phyloP scores from a whole-genome alignment of 2,113 vertebrate species.

The Electrona antarctica region DNA sequence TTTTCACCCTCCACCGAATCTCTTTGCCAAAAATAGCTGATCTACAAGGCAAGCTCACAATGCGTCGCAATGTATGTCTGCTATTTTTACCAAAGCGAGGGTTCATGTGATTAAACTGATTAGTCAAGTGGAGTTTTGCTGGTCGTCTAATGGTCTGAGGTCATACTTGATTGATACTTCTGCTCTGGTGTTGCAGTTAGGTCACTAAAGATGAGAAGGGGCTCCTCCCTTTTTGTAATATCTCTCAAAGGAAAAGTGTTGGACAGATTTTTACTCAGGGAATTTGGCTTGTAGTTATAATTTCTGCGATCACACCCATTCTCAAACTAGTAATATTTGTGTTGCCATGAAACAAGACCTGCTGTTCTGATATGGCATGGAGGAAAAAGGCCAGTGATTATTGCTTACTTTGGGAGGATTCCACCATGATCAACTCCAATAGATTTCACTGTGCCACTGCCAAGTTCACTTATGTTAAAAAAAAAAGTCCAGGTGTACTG shows the following conservation, averaged over 20 bases:
- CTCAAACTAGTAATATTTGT: conserved; percentile 31
- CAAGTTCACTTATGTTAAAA: conserved; percentile 13
- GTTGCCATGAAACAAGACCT: conserved; percentile 1
- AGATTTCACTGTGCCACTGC: conserved; percentile 5
- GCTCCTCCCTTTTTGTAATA: conserved; percentile 36
- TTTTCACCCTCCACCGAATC: too few species aligned
- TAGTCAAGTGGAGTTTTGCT: conserved; percentile 7
- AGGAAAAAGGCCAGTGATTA: background rate
- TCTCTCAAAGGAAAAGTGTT: conserved; percentile 17
- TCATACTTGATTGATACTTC: too few species aligned
- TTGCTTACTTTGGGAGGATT: conserved; percentile 2
- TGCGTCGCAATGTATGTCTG: too few species aligned
- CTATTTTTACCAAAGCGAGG: background rate
- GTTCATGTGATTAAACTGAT: background rate
- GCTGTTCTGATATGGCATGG: background rate
- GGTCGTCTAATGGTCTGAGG: conserved; percentile 6
- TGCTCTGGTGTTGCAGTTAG: conserved; percentile 47
- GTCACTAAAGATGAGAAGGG: conserved; percentile 39
- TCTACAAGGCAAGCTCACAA: too few species aligned
- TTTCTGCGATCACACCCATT: background rate
- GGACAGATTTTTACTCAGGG: background rate
- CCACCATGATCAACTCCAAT: background rate
- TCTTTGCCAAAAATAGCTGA: too few species aligned
- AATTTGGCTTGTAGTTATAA: background rate
- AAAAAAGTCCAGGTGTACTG: conserved; percentile 45